A percentile compares a stretch with the other conserved stretches of the same genome.
phyloP scores from a whole-genome alignment of 2,888 invertebrate species.

The Pollenia labialis region DNA sequence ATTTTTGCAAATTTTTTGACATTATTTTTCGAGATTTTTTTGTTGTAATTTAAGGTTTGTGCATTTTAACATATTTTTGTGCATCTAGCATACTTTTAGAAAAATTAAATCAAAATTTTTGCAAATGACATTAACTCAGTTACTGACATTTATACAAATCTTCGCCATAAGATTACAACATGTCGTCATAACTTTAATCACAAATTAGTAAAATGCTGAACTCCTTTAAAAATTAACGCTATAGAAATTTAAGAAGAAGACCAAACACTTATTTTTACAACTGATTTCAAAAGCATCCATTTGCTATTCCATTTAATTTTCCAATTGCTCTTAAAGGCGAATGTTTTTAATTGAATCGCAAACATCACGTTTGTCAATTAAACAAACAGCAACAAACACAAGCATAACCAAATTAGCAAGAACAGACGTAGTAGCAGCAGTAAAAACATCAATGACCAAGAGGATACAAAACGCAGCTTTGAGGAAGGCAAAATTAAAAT shows the following conservation, averaged over 20 bases:
- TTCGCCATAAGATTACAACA: not conserved
- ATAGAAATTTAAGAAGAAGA: too few species aligned
- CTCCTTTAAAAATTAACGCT: not conserved
- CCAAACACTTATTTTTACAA: not conserved
- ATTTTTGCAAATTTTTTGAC: too few species aligned
- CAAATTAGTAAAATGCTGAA: not conserved
- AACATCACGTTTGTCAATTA: constrained; percentile 41
- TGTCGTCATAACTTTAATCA: not conserved
- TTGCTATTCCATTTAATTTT: constrained; percentile 1
- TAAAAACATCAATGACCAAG: not conserved
- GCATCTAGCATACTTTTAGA: too few species aligned
- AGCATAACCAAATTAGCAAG: too few species aligned
- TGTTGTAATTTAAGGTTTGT: too few species aligned
- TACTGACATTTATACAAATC: too few species aligned
- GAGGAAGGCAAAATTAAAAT: not conserved
- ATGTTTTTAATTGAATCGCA: not conserved
- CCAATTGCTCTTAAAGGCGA: constrained; percentile 7
- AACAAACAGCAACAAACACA: constrained; percentile 3
- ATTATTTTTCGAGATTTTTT: too few species aligned
- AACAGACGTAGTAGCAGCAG: not conserved
- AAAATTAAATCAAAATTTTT: too few species aligned
- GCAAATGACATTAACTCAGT: too few species aligned
- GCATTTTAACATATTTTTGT: too few species aligned
- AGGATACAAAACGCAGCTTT: constrained; percentile 2
- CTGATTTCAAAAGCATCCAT: not conserved